Percentiles rank a stretch among this genome's conserved stretches.
Evolutionary conservation across 2,888 invertebrate genomes (phyloP).

Genomic region (Lasioglossum oenotherae): DNA sequence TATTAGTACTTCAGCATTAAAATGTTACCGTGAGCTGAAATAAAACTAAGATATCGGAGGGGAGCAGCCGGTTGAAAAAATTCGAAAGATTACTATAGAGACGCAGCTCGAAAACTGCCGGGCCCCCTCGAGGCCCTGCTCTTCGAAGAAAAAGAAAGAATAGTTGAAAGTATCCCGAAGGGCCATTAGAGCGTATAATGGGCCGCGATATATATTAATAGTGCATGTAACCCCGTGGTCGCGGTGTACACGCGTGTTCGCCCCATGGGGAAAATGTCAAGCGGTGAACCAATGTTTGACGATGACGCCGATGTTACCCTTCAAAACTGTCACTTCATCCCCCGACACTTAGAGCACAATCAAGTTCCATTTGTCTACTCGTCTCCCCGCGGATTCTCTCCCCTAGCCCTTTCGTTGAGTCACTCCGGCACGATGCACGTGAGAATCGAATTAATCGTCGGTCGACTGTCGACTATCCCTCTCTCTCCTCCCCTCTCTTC

Average conservation of each 20-base stretch:
- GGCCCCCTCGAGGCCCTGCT: background rate
- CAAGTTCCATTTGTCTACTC: constrained; percentile 72
- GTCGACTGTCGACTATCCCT: constrained; percentile 8
- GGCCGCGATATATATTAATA: constrained; percentile 75
- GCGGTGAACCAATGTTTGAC: constrained; percentile 73
- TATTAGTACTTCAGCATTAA: background rate
- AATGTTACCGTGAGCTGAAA: background rate
- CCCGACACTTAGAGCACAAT: constrained; percentile 70
- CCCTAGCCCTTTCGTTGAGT: constrained; percentile 49
- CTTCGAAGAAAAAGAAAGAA: constrained; percentile 7
- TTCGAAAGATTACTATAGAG: background rate
- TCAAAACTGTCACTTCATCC: constrained; percentile 73
- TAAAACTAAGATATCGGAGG: background rate
- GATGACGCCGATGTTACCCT: constrained; percentile 73
- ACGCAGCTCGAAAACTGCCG: background rate
- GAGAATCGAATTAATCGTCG: constrained; percentile 69
- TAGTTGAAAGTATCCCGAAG: constrained; percentile 61
- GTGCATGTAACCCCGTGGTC: constrained; percentile 64
- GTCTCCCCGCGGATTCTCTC: constrained; percentile 30
- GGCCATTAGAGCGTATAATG: constrained; percentile 70
- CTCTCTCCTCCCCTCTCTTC: background rate
- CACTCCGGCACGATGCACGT: constrained; percentile 46
- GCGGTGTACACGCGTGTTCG: constrained; percentile 8
- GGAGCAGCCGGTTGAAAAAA: background rate
- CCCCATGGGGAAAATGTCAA: constrained; percentile 74